Evolutionary conservation across 1,140 invertebrate genomes (phyloP), one percentile per base, ranked within the genome.

Genomic region (Pinna nobilis): DNA sequence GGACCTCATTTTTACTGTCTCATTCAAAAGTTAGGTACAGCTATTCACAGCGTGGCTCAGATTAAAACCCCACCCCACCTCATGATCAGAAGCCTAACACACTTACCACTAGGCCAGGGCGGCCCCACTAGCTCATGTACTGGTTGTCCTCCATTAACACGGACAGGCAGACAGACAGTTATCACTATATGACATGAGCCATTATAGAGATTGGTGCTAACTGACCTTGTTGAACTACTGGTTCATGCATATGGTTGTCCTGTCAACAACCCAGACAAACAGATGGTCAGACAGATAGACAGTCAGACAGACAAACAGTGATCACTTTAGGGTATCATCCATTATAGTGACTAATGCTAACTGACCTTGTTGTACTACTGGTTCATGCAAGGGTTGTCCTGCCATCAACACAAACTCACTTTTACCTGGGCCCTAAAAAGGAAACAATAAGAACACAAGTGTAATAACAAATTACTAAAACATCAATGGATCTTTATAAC

Each of bases 191-290:
- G 15, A 6, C n/a, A 5, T 30, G 5, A 4, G 15, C 11, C 50
- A 23, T 18, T 6, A 49, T 44, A 41, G 11, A 0, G 30, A 25
- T 28, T 9, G 37, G 4, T 1, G 20, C 3, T 28, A 49, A 76
- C 76, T 70, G 70, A 88, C 86, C 87, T 73, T 89, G 79, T 72
- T 89, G 88, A 25, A 86, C 87, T 30, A 91, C 82, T 18, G 89
- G 89, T 77, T 91, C 90, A 39, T 82, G 79, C 5, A 91, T n/a
- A 70, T 30, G 90, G 90, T 69, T 90, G 71, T 11, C 89, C 89
- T 50, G 78, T 85, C 53, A 88, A 80, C 25, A 90, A 25, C 25
- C 35, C n/a, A 3, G 20, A 59, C n/a, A 13, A 0, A 28, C 9
- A 33, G n/a, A 15, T 11, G 13, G n/a, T 30, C 0, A 3, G 18